These are phyloP conservation scores for Engystomops pustulosus DNA, from an alignment of 2,113 vertebrate genomes.

Conservation along the genomic window DNA sequence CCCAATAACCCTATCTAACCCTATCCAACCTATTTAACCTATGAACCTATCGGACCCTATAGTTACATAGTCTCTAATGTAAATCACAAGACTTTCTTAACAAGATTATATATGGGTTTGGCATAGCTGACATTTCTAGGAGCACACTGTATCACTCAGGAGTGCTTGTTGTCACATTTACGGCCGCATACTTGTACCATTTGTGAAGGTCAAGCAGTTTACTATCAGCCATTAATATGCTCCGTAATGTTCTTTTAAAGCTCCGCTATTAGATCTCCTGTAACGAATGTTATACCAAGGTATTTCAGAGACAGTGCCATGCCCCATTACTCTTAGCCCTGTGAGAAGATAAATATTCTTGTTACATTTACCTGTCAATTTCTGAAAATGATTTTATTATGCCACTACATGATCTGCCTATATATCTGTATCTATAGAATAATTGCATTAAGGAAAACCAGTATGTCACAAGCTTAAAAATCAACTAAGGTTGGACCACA, in stretches of 20 bases:
- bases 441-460: too few relatives aligned
- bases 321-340: not conserved
- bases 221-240: not conserved
- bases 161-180: conserved; percentile 1
- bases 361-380: not conserved
- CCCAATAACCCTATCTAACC: too few relatives aligned
- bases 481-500: too few relatives aligned
- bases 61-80: not conserved
- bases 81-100: not conserved
- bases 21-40: too few relatives aligned
- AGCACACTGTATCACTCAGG: not conserved
- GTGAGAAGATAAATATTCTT: not conserved
- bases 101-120: not conserved
- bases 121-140: not conserved
- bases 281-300: not conserved
- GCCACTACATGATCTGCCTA: not conserved
- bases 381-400: conserved; percentile 1
- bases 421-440: too few relatives aligned
- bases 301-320: not conserved
- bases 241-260: not conserved
- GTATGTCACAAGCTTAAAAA: too few relatives aligned
- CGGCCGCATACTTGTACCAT: not conserved
- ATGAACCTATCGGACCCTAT: too few relatives aligned
- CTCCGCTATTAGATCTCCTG: not conserved
- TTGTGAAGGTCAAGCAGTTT: not conserved